phyloP scores from a whole-genome alignment of 1,140 invertebrate genomes.

The Drosophila triauraria region DNA sequence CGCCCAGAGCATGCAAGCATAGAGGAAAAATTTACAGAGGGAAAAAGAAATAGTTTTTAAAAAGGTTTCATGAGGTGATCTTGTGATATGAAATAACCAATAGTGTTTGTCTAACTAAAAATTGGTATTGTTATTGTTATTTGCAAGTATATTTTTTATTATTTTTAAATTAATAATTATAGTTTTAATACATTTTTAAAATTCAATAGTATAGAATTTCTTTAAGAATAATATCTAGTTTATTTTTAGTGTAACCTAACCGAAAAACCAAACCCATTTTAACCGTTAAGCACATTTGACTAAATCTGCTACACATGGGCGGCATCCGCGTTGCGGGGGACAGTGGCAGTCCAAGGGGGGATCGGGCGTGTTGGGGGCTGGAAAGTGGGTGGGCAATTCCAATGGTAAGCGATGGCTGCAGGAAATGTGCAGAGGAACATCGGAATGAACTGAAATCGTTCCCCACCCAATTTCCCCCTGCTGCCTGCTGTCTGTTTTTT shows the following conservation, averaged over 20 bases:
- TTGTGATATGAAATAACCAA: neutral
- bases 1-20: slow-evolving; percentile 60
- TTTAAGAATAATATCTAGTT: no score
- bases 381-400: slow-evolving; percentile 9
- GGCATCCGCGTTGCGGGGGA: slow-evolving; percentile 49
- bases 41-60: fast-evolving
- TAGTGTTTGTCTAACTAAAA: neutral
- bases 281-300: slow-evolving; percentile 83
- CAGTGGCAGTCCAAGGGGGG: slow-evolving; percentile 27
- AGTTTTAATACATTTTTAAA: neutral
- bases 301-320: slow-evolving; percentile 82
- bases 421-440: slow-evolving; percentile 71
- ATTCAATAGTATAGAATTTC: no score
- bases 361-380: neutral
- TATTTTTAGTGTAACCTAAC: slow-evolving; percentile 24
- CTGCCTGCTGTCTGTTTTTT: slow-evolving; percentile 6
- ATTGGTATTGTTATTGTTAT: no score
- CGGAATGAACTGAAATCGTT: slow-evolving; percentile 65
- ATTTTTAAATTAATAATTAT: no score
- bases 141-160: no score
- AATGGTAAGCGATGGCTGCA: slow-evolving; percentile 59
- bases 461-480: slow-evolving; percentile 24
- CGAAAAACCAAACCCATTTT: slow-evolving; percentile 81
- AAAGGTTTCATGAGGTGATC: no score
- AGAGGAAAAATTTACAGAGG: slow-evolving; percentile 3